Percentiles rank a stretch among this genome's conserved stretches.
Evolutionary conservation across 92 coral and sea anemone species (phyloP).

Genomic region (Galaxea fascicularis): DNA sequence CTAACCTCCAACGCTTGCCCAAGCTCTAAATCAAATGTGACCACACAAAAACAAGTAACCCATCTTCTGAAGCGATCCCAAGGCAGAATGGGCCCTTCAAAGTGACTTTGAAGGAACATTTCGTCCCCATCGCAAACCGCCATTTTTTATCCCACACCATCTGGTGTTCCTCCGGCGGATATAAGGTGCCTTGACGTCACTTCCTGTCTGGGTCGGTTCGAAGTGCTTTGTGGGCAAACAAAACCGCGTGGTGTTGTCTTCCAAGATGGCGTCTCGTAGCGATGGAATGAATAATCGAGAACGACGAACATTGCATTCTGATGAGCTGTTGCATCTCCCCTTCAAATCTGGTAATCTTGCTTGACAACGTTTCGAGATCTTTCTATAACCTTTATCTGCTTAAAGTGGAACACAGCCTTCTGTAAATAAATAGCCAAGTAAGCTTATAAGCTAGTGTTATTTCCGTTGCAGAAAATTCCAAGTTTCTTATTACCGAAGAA

Average conservation of each 20-base stretch:
- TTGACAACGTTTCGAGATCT: neutral
- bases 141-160: conserved; percentile 61
- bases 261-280: conserved; percentile 80
- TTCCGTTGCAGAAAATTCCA: conserved; percentile 63
- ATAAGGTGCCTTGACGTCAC: conserved; percentile 54
- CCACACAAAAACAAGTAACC: conserved; percentile 98
- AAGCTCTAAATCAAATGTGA: conserved; percentile 95
- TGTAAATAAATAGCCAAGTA: neutral
- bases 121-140: conserved; percentile 81
- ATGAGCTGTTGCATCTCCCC: conserved; percentile 73
- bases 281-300: conserved; percentile 33
- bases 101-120: conserved; percentile 54
- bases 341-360: conserved; percentile 50
- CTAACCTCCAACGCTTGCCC: conserved; percentile 99
- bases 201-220: conserved; percentile 45
- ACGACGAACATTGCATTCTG: conserved; percentile 47
- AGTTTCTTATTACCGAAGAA: conserved; percentile 55
- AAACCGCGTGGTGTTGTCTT: conserved; percentile 61
- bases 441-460: neutral
- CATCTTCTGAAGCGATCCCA: conserved; percentile 99
- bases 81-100: conserved; percentile 80
- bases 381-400: neutral
- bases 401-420: neutral
- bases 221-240: conserved; percentile 61
- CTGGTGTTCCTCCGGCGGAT: conserved; percentile 47